These are phyloP conservation scores for Pleuronectes platessa DNA, from an alignment of 2,113 vertebrate genomes.

Conservation along the genomic window DNA sequence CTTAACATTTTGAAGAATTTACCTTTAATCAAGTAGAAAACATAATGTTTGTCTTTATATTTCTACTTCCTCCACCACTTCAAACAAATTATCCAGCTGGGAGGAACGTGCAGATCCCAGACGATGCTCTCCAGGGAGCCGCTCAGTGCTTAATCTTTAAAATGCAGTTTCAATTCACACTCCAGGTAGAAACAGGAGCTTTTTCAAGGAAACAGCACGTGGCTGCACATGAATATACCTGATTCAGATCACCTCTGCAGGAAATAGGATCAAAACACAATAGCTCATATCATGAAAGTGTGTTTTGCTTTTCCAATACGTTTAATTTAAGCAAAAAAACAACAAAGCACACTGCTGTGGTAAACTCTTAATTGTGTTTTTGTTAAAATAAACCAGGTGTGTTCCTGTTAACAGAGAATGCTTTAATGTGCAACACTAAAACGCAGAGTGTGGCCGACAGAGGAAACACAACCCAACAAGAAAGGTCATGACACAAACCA, in stretches of 20 bases:
- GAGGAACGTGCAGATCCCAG: constrained; percentile 2
- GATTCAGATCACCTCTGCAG: neutral
- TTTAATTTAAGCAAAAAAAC: neutral
- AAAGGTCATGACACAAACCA: constrained; percentile 13
- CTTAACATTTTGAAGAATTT: no score
- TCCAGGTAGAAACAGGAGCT: no score
- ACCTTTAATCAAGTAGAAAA: no score
- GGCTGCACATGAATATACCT: neutral
- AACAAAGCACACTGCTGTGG: neutral
- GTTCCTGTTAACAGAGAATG: neutral
- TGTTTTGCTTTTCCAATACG: neutral
- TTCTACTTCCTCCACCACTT: no score
- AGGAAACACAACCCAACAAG: neutral
- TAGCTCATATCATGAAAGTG: neutral
- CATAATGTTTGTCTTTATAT: no score
- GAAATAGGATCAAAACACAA: neutral
- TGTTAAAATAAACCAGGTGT: neutral
- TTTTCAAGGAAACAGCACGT: constrained; percentile 1
- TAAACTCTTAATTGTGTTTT: neutral
- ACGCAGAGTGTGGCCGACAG: neutral
- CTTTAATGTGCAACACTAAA: constrained; percentile 17
- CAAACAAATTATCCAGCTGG: neutral
- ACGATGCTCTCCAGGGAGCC: neutral
- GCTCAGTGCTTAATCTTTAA: neutral
- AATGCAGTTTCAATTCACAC: constrained; percentile 8